Percentiles rank a stretch among this genome's conserved stretches.
Evolutionary conservation across 2,113 vertebrate genomes (phyloP).

Genomic region (Ceyx margarethae): DNA sequence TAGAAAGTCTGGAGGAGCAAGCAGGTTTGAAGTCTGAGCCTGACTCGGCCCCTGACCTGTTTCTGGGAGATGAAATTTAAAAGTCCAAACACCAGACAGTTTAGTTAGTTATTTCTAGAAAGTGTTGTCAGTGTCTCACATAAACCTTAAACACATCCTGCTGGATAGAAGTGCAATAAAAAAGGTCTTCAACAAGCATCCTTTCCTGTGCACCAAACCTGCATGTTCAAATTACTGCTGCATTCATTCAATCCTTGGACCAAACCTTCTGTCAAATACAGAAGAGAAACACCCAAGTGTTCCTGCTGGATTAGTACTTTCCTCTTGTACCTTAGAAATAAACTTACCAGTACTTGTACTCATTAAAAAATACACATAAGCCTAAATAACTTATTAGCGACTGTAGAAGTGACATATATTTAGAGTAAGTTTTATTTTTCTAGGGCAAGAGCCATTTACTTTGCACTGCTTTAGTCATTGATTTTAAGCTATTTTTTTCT

Average conservation of each 20-base stretch:
- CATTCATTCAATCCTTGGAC: not conserved
- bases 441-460: not conserved
- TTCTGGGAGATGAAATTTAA: constrained; percentile 70
- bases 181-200: not conserved
- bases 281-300: not conserved
- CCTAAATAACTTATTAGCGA: not conserved
- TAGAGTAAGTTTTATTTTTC: not conserved
- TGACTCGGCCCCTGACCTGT: not conserved
- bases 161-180: constrained; percentile 71
- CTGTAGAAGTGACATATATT: not conserved
- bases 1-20: constrained; percentile 66
- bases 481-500: not conserved
- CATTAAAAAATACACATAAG: not conserved
- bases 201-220: not conserved
- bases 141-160: not conserved
- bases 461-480: not conserved
- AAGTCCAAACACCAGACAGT: not conserved
- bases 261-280: not conserved
- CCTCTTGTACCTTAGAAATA: not conserved
- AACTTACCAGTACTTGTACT: not conserved
- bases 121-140: constrained; percentile 13
- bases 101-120: not conserved
- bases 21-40: constrained; percentile 25
- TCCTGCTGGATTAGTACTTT: not conserved
- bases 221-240: not conserved